These are phyloP conservation scores for Smithornis capensis DNA, from an alignment of 2,113 vertebrate species.

Conservation along the genomic window DNA sequence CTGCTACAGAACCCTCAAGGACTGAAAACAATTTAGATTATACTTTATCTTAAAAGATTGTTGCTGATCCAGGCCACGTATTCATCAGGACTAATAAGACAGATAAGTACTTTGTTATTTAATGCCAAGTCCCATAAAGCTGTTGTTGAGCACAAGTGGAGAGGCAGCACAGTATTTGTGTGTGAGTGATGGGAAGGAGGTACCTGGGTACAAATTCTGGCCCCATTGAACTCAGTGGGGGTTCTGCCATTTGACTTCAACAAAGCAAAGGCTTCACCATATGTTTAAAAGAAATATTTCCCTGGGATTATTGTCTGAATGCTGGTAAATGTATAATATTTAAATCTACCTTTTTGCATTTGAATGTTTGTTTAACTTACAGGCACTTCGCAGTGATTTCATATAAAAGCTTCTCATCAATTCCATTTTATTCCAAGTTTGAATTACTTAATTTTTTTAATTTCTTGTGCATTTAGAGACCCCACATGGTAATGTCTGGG, in stretches of 20 bases:
- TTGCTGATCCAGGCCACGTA: neutral
- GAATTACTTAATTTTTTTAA: neutral
- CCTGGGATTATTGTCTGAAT: neutral
- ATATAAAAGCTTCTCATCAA: neutral
- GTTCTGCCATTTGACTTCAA: neutral
- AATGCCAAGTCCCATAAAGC: neutral
- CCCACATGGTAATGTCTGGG: neutral
- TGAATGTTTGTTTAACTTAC: neutral
- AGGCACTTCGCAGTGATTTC: neutral
- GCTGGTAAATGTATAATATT: neutral
- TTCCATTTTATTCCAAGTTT: neutral
- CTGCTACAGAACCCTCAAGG: slow-evolving; percentile 29
- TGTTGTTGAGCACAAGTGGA: neutral
- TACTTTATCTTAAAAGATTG: neutral
- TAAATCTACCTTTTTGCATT: neutral
- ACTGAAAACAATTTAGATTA: neutral
- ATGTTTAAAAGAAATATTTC: neutral
- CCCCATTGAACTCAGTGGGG: neutral
- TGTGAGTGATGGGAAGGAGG: neutral
- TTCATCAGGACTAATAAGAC: slow-evolving; percentile 22
- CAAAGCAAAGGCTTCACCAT: neutral
- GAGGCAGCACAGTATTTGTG: neutral
- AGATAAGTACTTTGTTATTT: slow-evolving; percentile 39
- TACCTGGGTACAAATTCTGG: neutral
- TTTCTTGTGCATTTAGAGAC: neutral